phyloP scores from a whole-genome alignment of 2,797 vertebrate genomes.

The Odontamblyopus lacepedii region DNA sequence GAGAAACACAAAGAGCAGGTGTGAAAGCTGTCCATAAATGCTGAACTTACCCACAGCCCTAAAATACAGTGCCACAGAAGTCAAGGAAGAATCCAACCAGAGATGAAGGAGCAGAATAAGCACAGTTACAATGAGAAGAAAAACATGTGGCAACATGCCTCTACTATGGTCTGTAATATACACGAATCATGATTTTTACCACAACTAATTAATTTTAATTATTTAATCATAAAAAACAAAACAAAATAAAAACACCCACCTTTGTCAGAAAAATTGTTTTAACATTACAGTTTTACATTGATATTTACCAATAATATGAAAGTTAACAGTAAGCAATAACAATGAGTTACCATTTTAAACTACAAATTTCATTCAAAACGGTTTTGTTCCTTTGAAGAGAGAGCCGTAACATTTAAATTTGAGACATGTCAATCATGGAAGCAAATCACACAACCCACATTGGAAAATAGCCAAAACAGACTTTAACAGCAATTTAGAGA shows the following conservation, averaged over 20 bases:
- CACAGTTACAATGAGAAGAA: conserved; percentile 55
- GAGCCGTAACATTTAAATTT: conserved; percentile 65
- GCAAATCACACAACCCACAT: conserved; percentile 75
- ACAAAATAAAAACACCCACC: background rate
- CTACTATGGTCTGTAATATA: conserved; percentile 18
- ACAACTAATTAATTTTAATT: conserved; percentile 2
- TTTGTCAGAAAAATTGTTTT: background rate
- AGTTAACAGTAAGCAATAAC: conserved; percentile 30
- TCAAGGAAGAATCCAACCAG: conserved; percentile 46
- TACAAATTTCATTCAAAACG: conserved; percentile 41
- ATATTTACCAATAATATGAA: conserved; percentile 33
- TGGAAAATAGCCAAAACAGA: conserved; percentile 79
- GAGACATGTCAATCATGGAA: conserved; percentile 72
- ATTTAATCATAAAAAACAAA: background rate
- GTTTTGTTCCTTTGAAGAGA: conserved; percentile 67
- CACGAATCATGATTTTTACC: conserved; percentile 23
- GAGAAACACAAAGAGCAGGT: background rate
- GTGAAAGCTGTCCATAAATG: background rate
- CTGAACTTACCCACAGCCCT: conserved; percentile 77
- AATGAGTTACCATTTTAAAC: conserved; percentile 3
- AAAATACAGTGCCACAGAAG: conserved; percentile 25
- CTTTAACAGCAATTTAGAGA: conserved; percentile 78
- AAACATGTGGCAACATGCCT: conserved; percentile 33
- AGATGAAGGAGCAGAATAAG: conserved; percentile 53
- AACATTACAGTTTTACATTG: background rate